phyloP scores from a whole-genome alignment of 2,113 vertebrate species.

The Chrysemys picta region DNA sequence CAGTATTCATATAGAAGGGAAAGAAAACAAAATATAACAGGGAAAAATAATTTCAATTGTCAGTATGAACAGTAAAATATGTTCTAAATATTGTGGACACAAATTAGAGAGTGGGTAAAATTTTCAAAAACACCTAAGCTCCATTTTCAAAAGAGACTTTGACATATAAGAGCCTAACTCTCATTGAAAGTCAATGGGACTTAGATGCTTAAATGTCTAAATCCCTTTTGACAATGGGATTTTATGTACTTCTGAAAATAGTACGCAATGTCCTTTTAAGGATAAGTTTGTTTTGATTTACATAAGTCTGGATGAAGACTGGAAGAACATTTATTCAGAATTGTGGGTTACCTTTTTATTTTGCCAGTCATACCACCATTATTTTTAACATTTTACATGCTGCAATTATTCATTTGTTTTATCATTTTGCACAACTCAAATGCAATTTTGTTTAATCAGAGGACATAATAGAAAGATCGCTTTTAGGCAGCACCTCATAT shows the following conservation, averaged over 20 bases:
- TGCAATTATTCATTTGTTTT: constrained; percentile 48
- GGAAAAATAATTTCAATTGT: background rate
- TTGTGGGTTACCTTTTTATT: background rate
- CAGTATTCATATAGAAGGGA: background rate
- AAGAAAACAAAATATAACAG: background rate
- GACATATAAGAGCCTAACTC: background rate
- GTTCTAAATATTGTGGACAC: background rate
- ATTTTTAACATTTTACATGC: background rate
- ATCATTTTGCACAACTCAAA: constrained; percentile 59
- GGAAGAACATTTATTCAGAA: background rate
- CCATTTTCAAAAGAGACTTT: rapidly evolving
- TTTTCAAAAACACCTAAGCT: background rate
- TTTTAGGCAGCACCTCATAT: constrained; percentile 55
- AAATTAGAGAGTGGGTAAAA: background rate
- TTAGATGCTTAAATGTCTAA: background rate
- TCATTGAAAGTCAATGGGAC: background rate
- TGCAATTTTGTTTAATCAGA: constrained; percentile 65
- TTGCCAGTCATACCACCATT: background rate
- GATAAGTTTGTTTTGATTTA: background rate
- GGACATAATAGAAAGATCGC: constrained; percentile 60
- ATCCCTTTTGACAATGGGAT: background rate
- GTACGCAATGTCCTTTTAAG: background rate
- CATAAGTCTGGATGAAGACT: background rate
- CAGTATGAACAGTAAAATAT: rapidly evolving
- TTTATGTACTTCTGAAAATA: background rate